Evolutionary conservation across 2,888 invertebrate genomes (phyloP), one percentile per base, ranked within the genome.

Genomic region (Ornithoptera priamus): DNA sequence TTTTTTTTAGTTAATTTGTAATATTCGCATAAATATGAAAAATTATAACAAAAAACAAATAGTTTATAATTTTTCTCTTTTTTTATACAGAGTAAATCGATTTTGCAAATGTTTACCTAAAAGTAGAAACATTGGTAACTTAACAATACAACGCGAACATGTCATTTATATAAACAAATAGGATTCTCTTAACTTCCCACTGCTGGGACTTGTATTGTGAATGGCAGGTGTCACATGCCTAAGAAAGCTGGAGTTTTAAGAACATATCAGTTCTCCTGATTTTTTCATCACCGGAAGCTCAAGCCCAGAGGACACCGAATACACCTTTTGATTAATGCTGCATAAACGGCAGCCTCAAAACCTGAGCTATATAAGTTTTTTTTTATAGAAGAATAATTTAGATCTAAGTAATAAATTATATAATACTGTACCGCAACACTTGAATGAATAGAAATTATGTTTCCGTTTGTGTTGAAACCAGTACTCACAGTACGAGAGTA

Each of bases 351-450:
- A 15, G 1, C 15, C 46, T 15, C 15, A 46, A 1, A 46, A 46
- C 15, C 4, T 10, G 15, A 46, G 15, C 46, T 46, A 46, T 46
- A 12, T 15, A 1, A 15, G 46, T 12, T 2, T 46, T 12, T 10
- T 2, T 42, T 12, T 4, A 12, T 61, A 24, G 22, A 15, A 57
- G 62, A 65, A 20, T 56, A n/a, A 62, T 42, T 62, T 61, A 62
- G 53, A 39, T 60, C n/a, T 30, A 62, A 62, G 4, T 36, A 68
- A 63, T 42, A 36, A 65, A 39, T 20, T 59, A 53, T 66, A 66
- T 70, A 70, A 70, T 70, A 70, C 70, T 70, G 70, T 50, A 17
- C 8, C 22, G 39, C 53, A 56, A 65, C 17, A 39, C 2, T n/a
- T 42, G n/a, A n/a, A 53, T 53, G 53, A 53, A 18, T n/a, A 18